These are phyloP conservation scores for Apamea crenata DNA, from an alignment of 2,888 invertebrate genomes.

Conservation along the genomic window DNA sequence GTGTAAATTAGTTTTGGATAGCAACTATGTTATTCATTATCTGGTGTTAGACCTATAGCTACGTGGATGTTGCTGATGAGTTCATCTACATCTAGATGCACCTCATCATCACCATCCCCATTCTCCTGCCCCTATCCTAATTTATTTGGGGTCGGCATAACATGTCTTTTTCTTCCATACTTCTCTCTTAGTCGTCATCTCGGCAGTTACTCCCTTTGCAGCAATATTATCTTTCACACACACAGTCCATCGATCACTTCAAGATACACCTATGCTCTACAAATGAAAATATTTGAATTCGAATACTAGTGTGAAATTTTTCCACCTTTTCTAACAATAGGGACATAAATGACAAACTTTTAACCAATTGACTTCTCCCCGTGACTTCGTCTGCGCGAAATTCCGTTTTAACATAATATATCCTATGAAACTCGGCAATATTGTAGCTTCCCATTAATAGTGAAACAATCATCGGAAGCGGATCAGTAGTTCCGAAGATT, in stretches of 20 bases:
- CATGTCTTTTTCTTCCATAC: neutral
- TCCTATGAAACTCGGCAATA: no score
- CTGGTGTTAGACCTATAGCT: conserved; percentile 13
- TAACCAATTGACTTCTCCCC: no score
- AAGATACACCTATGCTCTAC: neutral
- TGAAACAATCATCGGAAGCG: no score
- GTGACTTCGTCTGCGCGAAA: no score
- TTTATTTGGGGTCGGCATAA: neutral
- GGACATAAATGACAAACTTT: neutral
- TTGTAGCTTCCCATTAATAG: no score
- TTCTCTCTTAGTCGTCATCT: neutral
- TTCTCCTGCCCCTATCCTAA: neutral
- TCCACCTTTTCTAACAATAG: neutral
- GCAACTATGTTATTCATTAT: conserved; percentile 22
- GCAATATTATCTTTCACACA: neutral
- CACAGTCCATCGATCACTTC: neutral
- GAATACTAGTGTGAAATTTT: no score
- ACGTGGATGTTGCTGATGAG: neutral
- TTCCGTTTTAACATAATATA: no score
- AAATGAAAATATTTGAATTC: no score
- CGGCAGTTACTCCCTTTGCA: neutral
- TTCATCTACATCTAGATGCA: neutral
- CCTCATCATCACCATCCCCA: neutral
- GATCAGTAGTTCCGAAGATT: no score
- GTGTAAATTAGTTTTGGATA: conserved; percentile 59